Percentiles rank a stretch among this genome's conserved stretches.
Evolutionary conservation across 1,140 invertebrate genomes (phyloP).

Genomic region (Drosophila punjabiensis): DNA sequence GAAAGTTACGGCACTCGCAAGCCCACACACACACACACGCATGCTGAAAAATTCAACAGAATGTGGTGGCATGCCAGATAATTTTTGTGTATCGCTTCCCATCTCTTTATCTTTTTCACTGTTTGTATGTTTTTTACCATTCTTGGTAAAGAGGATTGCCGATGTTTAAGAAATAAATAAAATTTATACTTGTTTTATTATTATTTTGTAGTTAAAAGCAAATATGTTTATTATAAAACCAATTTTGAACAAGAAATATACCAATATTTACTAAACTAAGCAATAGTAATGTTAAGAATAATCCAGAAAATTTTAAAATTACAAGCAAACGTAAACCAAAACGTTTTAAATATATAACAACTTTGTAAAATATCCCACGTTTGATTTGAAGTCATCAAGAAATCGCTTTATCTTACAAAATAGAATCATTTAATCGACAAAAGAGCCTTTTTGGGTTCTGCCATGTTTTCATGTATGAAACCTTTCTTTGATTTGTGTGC

Average conservation of each 20-base stretch:
- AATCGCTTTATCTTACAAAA: neutral
- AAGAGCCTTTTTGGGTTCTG: neutral
- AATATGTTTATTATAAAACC: neutral
- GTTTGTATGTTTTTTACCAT: neutral
- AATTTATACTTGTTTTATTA: neutral
- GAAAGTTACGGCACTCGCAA: constrained; percentile 65
- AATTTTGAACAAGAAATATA: neutral
- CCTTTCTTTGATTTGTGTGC: neutral
- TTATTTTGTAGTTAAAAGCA: neutral
- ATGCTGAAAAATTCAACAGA: constrained; percentile 63
- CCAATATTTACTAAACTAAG: neutral
- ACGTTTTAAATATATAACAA: neutral
- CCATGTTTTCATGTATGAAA: neutral
- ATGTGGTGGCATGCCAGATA: constrained; percentile 53
- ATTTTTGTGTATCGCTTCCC: constrained; percentile 45
- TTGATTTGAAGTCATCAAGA: neutral
- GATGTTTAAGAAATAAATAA: neutral
- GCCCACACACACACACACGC: constrained; percentile 22
- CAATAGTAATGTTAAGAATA: no score
- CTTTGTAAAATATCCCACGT: neutral
- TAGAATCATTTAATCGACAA: no score
- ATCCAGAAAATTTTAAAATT: no score
- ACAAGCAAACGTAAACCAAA: no score
- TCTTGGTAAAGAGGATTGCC: neutral
- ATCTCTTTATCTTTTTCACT: constrained; percentile 8